Base-by-base conservation (phyloP, 2,113 vertebrate genomes). In the Dasypus novemcinctus region DNA sequence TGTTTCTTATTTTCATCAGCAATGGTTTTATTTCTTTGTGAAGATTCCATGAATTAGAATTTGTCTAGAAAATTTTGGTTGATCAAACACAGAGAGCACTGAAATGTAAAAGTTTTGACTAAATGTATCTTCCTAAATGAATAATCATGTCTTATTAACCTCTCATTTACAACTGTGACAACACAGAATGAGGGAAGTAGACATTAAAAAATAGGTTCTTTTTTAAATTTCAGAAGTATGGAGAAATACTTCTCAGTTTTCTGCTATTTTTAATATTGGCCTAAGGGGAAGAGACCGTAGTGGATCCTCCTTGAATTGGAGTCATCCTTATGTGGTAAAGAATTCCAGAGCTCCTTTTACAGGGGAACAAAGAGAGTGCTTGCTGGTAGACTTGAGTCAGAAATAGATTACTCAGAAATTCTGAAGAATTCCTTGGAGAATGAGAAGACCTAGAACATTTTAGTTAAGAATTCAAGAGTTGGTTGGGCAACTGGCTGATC, bases 1-100 rank as follows among this genome's bases (percentile, higher is more conserved):
- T 59, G 78, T 93, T 91, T 91, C 61, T 83, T 88, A 59, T 61
- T 33, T 49, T 7, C 46, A 61, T 66, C 75, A 93, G n/a, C 33
- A 12, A 27, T 83, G 75, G 21, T 66, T 93, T 90, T 87, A 72
- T 68, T 96, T 90, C 43, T 6, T 63, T 95, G 41, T 93, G 17
- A 87, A 92, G 78, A 43, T 72, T 92, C n/a, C 31, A 57, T 81
- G 14, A 95, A 69, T 63, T 69, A 90, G 41, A 90, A 76, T 11
- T 6, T 52, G 9, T 20, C 27, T n/a, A 7, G 15, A 29, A 87
- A 90, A 31, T 33, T 90, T 92, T 90, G 90, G n/a, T 59, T 64
- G 36, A 38, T 82, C 76, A 82, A 90, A 59, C 21, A 76, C 11
- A 64, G 21, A 72, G 7, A 49, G 90, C 63, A 72, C 12, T 5